Evolutionary conservation across 2,113 vertebrate species (phyloP), one percentile per base, ranked within the genome.

Genomic region (Pygoscelis antarcticus): DNA sequence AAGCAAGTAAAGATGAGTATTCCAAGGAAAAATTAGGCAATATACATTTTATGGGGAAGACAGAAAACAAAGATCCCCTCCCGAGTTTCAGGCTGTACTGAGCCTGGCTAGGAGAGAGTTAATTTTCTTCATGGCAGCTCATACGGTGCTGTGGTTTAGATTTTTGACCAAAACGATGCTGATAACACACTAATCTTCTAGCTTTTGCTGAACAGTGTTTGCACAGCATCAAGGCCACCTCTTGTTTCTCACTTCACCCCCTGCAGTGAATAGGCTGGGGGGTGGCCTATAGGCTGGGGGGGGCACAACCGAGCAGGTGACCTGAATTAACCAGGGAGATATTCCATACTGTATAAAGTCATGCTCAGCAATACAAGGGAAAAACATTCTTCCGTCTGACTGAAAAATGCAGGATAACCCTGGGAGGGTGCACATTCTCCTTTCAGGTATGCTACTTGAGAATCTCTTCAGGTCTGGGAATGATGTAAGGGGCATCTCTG

Each of bases 341-440:
- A 47, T 27, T 51, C 40, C 25, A 7, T 22, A 42, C 25, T 8
- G 2, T 29, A 4, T 16, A 65, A 47, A 0, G 1, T 7, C 55
- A 12, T 17, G 25, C 25, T 70, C n/a, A 61, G 82, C n/a, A 20
- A 19, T 9, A 34, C 16, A 27, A 66, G 11, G 38, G 30, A 49
- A 72, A 64, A 32, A 0, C 11, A 13, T 46, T 55, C 26, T 54
- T 62, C n/a, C 18, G 2, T 23, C 36, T 34, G 38, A 61, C 36
- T 75, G 51, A 70, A 83, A 78, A 94, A 29, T 0, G 0, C 7
- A 49, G 12, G 19, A 25, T 29, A 58, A 51, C 23, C 47, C 29
- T 42, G 36, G 20, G 34, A 82, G 23, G 18, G 12, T 12, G 5
- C 0, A 1, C 0, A 0, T 19, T 25, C 42, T 64, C 18, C 40